Base-by-base conservation (phyloP, 2,888 invertebrate genomes). In the Acronicta psi region DNA sequence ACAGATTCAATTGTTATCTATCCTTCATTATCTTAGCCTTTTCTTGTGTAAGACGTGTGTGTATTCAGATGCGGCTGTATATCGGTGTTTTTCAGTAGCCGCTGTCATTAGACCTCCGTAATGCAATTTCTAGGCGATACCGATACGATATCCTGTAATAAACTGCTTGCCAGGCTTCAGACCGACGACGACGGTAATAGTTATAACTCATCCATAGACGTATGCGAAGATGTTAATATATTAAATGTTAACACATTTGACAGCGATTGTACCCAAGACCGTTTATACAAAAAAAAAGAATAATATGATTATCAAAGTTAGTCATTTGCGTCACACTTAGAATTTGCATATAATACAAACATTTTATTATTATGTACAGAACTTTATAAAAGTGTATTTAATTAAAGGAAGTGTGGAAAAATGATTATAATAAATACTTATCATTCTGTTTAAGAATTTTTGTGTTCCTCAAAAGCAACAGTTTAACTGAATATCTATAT, bases 251-350 rank as follows among this genome's bases (percentile, higher is more conserved):
- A 18, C 2, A 14, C 25, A 10, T 61, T 56, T 56, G 55, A 41
- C 31, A 37, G 40, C 53, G 56, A 61, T 61, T 72, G 71, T 73
- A 69, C 65, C 50, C 40, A 54, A 36, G 36, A 42, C 38, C 49
- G 42, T 51, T 14, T 17, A n/a, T 44, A 14, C 17, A n/a, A 20
- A 8, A n/a, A 20, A 8, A 31, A 7, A 17, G 9, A 42, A 55
- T 36, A 25, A 17, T 47, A 18, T 8, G 31, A 40, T 41, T 43
- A 49, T 23, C 37, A 20, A 11, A 17, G 3, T 11, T 45, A 7
- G 18, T 43, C 37, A 11, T 17, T 42, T 16, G 37, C 43, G 38
- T 49, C 42, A 43, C 29, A 31, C 38, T 29, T 29, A 14, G 10
- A 2, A 29, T 25, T 25, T 43, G 13, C 14, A 14, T 42, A 25